Evolutionary conservation across 2,113 vertebrate species (phyloP).

Genomic region (Eclectus roratus): DNA sequence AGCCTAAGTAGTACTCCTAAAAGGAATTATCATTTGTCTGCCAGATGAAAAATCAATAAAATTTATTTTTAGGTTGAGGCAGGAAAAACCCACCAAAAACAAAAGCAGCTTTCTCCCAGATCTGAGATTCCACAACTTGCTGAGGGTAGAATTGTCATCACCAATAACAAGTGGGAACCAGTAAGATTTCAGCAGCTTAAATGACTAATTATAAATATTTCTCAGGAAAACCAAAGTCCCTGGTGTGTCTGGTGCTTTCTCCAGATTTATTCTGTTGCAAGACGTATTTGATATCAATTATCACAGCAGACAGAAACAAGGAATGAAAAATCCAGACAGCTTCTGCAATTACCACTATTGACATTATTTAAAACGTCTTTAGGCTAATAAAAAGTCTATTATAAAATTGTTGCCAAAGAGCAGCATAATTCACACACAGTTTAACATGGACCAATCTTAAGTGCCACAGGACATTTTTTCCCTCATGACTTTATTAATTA

Average conservation of each 20-base stretch:
- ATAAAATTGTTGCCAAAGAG: not conserved
- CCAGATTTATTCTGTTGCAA: not conserved
- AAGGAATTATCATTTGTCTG: not conserved
- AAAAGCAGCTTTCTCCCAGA: not conserved
- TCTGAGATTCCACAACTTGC: not conserved
- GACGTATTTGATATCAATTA: not conserved
- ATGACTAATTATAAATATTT: not conserved
- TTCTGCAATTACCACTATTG: not conserved
- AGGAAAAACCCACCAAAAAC: not conserved
- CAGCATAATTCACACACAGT: not conserved
- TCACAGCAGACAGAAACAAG: not conserved
- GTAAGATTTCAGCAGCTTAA: not conserved
- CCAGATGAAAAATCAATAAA: not conserved
- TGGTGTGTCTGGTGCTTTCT: not conserved
- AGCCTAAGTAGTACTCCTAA: not conserved
- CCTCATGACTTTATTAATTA: not conserved
- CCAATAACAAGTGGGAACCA: not conserved
- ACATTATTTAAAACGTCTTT: not conserved
- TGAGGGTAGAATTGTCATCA: not conserved
- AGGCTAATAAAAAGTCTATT: not conserved
- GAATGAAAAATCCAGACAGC: not conserved
- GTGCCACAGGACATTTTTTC: not conserved
- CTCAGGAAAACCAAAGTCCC: constrained; percentile 12
- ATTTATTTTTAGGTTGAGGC: not conserved
- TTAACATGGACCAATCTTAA: not conserved